Evolutionary conservation across 2,888 invertebrate genomes (phyloP), one percentile per base, ranked within the genome.

Genomic region (Dascillus cervinus): DNA sequence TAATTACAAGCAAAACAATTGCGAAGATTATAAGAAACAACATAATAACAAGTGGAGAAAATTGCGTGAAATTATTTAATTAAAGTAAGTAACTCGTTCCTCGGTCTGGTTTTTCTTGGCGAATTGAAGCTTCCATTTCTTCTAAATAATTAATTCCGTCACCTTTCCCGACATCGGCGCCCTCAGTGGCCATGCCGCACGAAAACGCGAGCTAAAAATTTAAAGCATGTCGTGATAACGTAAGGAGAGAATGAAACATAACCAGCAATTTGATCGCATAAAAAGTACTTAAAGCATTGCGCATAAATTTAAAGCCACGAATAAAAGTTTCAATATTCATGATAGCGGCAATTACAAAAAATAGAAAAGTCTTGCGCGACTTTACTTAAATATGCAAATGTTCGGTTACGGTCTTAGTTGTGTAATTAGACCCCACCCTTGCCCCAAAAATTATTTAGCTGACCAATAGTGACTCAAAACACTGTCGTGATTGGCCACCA

Each of bases 301-400:
- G 11, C 2, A 17, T 14, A 22, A 29, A 29, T 29, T 29, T 15
- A 23, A 23, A 29, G 29, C 9, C 23, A 22, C 19, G 20, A 10
- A 22, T 12, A 25, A n/a, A n/a, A 29, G 19, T 44, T 48, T 42
- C 41, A 46, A 48, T 48, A 48, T 48, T 48, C 44, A 48, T 46
- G 40, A n/a, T n/a, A n/a, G 31, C 14, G 26, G 32, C 39, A 39
- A 46, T 46, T 44, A 44, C 41, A n/a, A n/a, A n/a, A n/a, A n/a
- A n/a, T n/a, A n/a, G 13, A 13, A 29, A 36, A 40, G 34, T 32
- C 34, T 32, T 38, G n/a, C n/a, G n/a, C n/a, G 27, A 26, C 32
- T 19, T 17, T 20, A 19, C 37, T 45, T 25, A 37, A 40, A 38
- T 47, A 49, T 49, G 49, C 46, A 49, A 49, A 49, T 49, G 42